phyloP scores from a whole-genome alignment of 2,888 invertebrate genomes.

The Hirtodrosophila histrioides region DNA sequence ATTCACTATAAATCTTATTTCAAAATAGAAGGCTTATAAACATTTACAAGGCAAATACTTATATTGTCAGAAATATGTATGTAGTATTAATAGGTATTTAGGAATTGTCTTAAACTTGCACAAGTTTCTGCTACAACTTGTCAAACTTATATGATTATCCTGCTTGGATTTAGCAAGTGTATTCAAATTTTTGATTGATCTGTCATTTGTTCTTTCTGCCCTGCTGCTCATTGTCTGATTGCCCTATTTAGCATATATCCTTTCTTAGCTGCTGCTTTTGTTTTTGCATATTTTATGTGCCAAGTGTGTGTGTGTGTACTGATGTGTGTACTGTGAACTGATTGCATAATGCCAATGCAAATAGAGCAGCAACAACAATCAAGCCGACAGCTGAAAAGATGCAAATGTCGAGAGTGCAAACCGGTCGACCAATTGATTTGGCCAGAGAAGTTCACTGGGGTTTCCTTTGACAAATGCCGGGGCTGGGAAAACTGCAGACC shows the following conservation, averaged over 20 bases:
- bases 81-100: too few species aligned
- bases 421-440: constrained; percentile 59
- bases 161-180: constrained; percentile 12
- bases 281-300: constrained; percentile 36
- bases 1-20: too few species aligned
- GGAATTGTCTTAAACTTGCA: neutral
- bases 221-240: constrained; percentile 24
- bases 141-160: constrained; percentile 8
- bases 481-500: constrained; percentile 27
- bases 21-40: too few species aligned
- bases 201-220: constrained; percentile 29
- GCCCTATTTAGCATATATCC: constrained; percentile 48
- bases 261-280: constrained; percentile 9
- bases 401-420: constrained; percentile 54
- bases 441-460: constrained; percentile 13
- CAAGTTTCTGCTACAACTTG: neutral
- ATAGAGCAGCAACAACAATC: constrained; percentile 45
- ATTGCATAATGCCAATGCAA: constrained; percentile 62
- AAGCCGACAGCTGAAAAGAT: constrained; percentile 46
- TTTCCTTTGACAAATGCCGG: constrained; percentile 29
- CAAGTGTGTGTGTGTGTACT: constrained; percentile 21
- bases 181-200: constrained; percentile 35
- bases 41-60: too few species aligned
- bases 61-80: too few species aligned
- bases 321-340: constrained; percentile 26